Evolutionary conservation across 2,113 vertebrate genomes (phyloP), one percentile per base, ranked within the genome.

Genomic region (Hemiprocne comata): DNA sequence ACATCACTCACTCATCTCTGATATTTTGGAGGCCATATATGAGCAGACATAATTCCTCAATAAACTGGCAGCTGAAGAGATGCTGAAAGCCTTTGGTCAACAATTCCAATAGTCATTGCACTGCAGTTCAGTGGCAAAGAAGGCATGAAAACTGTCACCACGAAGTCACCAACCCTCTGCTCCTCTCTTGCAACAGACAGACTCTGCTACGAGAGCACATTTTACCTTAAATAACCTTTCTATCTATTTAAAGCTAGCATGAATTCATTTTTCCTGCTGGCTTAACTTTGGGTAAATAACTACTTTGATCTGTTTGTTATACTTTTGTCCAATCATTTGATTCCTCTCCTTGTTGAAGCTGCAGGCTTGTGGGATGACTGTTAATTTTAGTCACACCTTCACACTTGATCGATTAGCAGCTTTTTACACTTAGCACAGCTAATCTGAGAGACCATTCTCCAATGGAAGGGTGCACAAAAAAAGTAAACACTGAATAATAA

Each of bases 291-390:
- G 33, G 70, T 91, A 95, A 96, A 96, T 75, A 94, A 71, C 78
- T 89, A 50, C 81, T 91, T 95, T 92, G 89, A 94, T 92, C 86
- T 89, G 89, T 90, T 94, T 90, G 44, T 72, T 94, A 78, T 33
- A 76, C 70, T 87, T 67, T 5, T 17, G 38, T 57, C 66, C 87
- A 71, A 57, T 44, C 70, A 46, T 44, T 93, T 44, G 31, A 89
- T 94, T 79, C 62, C 89, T 85, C 81, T 85, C 71, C 89, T 58
- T 78, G 72, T 87, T 95, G 72, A 95, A 93, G 60, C 89, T 64
- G 50, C 71, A 66, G 87, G 40, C 87, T 87, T 73, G 53, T 33
- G 66, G 84, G 66, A 76, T 50, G 81, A 71, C 79, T 10, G 4
- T 75, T 89, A 75, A 89, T 94, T 96, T 94, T 36, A 72, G 71